Base-by-base conservation (phyloP, 2,888 invertebrate species). In the Netelia fuscicornis region DNA sequence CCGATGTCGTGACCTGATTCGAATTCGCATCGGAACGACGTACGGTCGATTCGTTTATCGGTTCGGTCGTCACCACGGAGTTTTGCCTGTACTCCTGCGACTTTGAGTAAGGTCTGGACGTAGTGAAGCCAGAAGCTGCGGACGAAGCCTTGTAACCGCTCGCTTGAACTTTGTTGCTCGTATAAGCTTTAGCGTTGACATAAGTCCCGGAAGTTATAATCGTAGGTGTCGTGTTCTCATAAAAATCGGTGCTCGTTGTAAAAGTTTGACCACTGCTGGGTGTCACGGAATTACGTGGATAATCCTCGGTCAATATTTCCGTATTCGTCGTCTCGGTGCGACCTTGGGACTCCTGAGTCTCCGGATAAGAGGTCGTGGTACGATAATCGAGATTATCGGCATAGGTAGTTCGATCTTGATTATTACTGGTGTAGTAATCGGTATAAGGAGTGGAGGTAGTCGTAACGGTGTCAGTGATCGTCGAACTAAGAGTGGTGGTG, bases 281-380 rank as follows among this genome's bases (percentile, higher is more conserved):
- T 10, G 86, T 85, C n/a, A 77, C 72, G 37, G 85, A 83, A 79
- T 85, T 72, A 1, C 85, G 65, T 6, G 20, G 52, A 67, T 85
- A 85, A 76, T 77, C 72, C 44, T 82, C 85, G 3, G 82, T 85
- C 20, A 65, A 71, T 13, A 52, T 11, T n/a, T 85, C 82, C 30
- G 71, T 81, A 13, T 88, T 88, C 86, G 93, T 93, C 2, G 93
- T 93, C 88, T 93, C 92, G 20, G 93, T 54, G 0, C 86, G 86
- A 23, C 85, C 74, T 54, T 85, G 79, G 6, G 86, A 87, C 52
- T 89, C 87, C 30, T 85, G 79, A 6, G 86, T 86, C 52, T 89
- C 87, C 37, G 88, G 84, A 71, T 91, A 88, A 1, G 86, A 64
- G 1, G 89, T 87, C 0, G 87, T 86, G 2, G 87, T 87, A 5